Base-by-base conservation (phyloP, 2,888 invertebrate species). In the Drosophila helvetica region DNA sequence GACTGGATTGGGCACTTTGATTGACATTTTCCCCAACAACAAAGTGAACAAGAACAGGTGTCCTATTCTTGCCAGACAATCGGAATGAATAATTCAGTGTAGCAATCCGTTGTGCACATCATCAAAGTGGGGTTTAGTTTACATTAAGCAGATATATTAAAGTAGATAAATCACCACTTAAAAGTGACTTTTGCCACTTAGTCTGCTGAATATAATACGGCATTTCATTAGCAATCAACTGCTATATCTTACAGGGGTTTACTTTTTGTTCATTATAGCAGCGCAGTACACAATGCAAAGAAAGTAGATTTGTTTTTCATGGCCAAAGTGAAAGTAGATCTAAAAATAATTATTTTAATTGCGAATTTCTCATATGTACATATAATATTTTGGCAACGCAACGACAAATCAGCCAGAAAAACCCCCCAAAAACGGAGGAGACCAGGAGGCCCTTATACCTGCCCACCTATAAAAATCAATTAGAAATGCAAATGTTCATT, bases 401-500 rank as follows among this genome's bases (percentile, higher is more conserved):
- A 12, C 10, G 10, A 55, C 45, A 55, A 46, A 55, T 33, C 38
- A n/a, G 38, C 38, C 38, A 38, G n/a, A 4, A 5, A 22, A 22
- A 22, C 22, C 3, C 5, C 22, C 15, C 15, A 1, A 1, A 3
- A 33, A 12, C 12, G 12, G 33, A 12, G 33, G 12, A 1, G 12
- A 4, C 33, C 22, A 22, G 22, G 22, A 22, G 22, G 22, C 22
- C 22, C 22, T 22, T 22, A 22, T 27, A 27, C 38, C 38, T n/a
- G 6, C 38, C 6, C 38, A 53, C 27, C 60, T 50, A 62, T 70
- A 61, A 69, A 55, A 72, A 74, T 74, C 74, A 74, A 69, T 74
- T 74, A 54, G 50, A 64, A 62, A 86, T 86, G 84, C 65, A 86
- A 83, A 83, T 83, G 71, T 62, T 17, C 17, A 72, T 68, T 65